Evolutionary conservation across 1,140 invertebrate species (phyloP), one percentile per base, ranked within the genome.

Genomic region (Anagrus nilaparvatae): DNA sequence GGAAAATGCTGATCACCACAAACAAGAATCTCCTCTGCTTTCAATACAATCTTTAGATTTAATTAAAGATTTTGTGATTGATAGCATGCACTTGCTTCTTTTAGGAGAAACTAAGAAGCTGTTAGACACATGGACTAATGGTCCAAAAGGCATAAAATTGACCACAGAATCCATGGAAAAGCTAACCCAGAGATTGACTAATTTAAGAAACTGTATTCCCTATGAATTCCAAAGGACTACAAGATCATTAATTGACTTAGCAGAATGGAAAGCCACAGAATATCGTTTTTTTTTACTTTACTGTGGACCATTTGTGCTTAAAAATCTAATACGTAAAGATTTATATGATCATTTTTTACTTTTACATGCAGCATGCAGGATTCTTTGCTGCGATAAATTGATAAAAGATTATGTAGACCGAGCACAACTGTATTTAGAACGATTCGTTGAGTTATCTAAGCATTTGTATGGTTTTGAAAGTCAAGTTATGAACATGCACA

Each of bases 21-120:
- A 24, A 18, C 30, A 33, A 20, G 38, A 41, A 41, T 32, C 48
- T 23, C 20, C 43, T 25, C n/a, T 52, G 18, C 13, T 35, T 12
- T 8, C 46, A 33, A 17, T 44, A 18, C 24, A 50, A 13, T 40
- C 29, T 34, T 39, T 58, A 40, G 44, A 47, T 40, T 38, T 55
- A 39, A 33, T 58, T 3, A 32, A 31, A 27, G 30, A 42, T 21
- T 50, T 56, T 42, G 45, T 48, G 9, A 23, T 56, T 2, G 55
- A 58, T 32, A 58, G 53, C 21, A 54, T 56, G 48, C 48, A 56
- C 34, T 44, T 32, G n/a, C 43, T 56, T 24, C 56, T 49, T 33
- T 38, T 58, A 13, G 54, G 55, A 8, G 49, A 55, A 21, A 53
- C 48, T 30, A 44, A 45, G 38, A 46, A 52, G 40, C 39, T 55